These are phyloP conservation scores for Drosophila sordidula DNA, from an alignment of 2,888 invertebrate species.

Conservation along the genomic window DNA sequence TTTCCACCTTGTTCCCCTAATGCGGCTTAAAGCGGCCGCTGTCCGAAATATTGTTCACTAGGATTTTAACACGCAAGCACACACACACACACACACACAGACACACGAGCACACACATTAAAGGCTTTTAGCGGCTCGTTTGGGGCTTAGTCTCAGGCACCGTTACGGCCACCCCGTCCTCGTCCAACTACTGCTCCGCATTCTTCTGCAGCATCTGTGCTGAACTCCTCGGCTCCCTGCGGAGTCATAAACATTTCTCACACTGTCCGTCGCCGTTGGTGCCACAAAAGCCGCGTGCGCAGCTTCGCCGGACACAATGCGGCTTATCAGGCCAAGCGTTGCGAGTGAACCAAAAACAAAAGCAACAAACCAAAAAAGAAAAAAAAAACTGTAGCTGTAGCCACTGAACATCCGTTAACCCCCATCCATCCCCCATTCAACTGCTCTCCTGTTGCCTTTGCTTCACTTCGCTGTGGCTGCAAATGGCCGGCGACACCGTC, in stretches of 20 bases:
- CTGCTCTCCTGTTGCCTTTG: background rate
- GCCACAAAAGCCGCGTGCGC: slow-evolving; percentile 81
- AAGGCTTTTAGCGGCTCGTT: slow-evolving; percentile 68
- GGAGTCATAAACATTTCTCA: slow-evolving; percentile 74
- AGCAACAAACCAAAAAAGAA: background rate
- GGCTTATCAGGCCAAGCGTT: slow-evolving; percentile 65
- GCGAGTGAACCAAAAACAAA: slow-evolving; percentile 32
- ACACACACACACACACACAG: background rate
- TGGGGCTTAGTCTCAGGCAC: slow-evolving; percentile 55
- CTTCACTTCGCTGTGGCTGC: slow-evolving; percentile 15
- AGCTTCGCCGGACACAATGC: slow-evolving; percentile 74
- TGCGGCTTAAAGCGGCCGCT: slow-evolving; percentile 22
- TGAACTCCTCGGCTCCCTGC: slow-evolving; percentile 47
- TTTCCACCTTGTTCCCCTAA: slow-evolving; percentile 15
- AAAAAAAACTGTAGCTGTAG: slow-evolving; percentile 16
- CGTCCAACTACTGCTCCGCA: slow-evolving; percentile 16
- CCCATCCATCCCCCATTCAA: too few relatives aligned
- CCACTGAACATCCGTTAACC: slow-evolving; percentile 13
- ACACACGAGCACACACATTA: slow-evolving; percentile 17
- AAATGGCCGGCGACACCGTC: slow-evolving; percentile 49
- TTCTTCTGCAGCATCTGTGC: slow-evolving; percentile 40
- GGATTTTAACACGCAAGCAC: slow-evolving; percentile 34
- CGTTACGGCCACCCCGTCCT: slow-evolving; percentile 8
- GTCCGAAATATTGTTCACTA: slow-evolving; percentile 17
- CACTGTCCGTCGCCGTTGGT: slow-evolving; percentile 15